Conservation (phyloP, 2,797 vertebrate species). For the Chloroceryle amazona region DNA sequence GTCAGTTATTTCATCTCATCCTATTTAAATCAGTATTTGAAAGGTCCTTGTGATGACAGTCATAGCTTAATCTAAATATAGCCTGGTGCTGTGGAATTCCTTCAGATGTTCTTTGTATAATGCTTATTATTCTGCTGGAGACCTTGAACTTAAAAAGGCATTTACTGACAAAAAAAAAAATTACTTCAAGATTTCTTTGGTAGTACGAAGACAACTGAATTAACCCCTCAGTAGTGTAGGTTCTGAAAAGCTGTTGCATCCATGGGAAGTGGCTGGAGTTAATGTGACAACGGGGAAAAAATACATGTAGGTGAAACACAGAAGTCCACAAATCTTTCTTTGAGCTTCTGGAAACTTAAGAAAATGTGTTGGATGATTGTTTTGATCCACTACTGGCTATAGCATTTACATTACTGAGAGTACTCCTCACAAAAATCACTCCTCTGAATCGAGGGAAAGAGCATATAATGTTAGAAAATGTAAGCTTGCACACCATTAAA, state of each 20-base stretch:
- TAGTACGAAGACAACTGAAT: neutral
- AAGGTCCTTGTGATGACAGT: neutral
- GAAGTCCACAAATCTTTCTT: neutral
- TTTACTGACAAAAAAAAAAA: neutral
- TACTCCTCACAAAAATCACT: neutral
- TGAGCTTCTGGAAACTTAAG: neutral
- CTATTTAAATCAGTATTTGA: neutral
- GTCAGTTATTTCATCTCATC: neutral
- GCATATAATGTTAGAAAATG: neutral
- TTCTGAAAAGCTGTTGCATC: neutral
- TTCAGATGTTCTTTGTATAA: neutral
- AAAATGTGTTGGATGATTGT: neutral
- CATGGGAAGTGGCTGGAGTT: neutral
- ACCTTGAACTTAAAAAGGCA: neutral
- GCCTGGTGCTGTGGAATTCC: neutral
- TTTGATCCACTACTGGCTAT: neutral
- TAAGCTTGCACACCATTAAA: neutral
- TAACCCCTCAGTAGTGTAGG: neutral
- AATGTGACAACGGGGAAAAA: neutral
- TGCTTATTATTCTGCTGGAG: neutral
- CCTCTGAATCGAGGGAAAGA: fast-evolving
- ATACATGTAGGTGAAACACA: neutral
- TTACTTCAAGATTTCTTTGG: neutral
- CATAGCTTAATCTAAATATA: neutral
- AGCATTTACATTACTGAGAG: neutral